phyloP scores from a whole-genome alignment of 2,113 vertebrate species.

The Propithecus coquereli region DNA sequence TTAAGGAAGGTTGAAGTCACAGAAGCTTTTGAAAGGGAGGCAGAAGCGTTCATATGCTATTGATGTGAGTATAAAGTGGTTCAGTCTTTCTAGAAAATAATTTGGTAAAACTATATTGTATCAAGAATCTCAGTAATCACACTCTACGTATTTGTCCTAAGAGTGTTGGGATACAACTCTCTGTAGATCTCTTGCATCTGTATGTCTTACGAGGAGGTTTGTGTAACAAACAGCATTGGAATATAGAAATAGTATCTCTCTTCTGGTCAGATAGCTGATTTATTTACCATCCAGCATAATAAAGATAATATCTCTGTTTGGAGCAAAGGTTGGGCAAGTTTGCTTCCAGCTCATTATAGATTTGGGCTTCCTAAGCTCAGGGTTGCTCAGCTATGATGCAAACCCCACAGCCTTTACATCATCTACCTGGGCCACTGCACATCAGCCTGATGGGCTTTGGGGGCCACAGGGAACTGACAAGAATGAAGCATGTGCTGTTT shows the following conservation, averaged over 20 bases:
- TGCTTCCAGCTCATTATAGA: background rate
- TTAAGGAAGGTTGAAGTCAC: constrained; percentile 1
- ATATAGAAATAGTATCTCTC: background rate
- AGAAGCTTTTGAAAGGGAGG: background rate
- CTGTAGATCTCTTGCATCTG: background rate
- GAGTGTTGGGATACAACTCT: background rate
- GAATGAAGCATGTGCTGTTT: background rate
- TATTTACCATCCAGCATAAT: background rate
- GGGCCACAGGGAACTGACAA: background rate
- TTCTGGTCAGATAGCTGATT: background rate
- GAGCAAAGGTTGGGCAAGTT: background rate
- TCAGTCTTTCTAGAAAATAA: constrained; percentile 22
- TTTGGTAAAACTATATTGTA: background rate
- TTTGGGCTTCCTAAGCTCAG: background rate
- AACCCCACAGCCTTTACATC: background rate
- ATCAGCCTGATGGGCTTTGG: background rate
- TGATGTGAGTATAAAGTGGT: background rate
- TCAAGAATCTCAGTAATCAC: background rate
- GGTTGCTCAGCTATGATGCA: background rate
- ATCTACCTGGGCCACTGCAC: background rate
- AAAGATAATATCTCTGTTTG: background rate
- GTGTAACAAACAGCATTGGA: background rate
- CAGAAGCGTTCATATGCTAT: background rate
- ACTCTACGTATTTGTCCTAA: background rate
- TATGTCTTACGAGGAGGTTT: background rate